Percentiles rank a stretch among this genome's conserved stretches.
phyloP scores from a whole-genome alignment of 2,797 vertebrate genomes.

The Lacerta agilis region DNA sequence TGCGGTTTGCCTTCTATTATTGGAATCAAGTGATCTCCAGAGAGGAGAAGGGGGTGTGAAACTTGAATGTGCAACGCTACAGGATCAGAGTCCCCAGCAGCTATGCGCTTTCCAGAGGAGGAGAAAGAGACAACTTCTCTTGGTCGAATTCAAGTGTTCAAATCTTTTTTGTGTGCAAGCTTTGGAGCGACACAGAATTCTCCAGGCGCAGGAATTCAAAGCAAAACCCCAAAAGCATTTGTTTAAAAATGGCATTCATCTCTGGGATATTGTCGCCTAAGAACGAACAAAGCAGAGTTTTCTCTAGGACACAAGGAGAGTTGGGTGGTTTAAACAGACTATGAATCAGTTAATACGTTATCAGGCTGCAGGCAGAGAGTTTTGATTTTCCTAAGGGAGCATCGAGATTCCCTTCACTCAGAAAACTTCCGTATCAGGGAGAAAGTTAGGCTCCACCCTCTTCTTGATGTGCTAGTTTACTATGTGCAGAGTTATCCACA shows the following conservation, averaged over 20 bases:
- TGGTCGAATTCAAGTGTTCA: neutral
- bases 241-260: neutral
- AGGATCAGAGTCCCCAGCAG: neutral
- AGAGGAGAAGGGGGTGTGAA: constrained; percentile 15
- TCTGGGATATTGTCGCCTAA: neutral
- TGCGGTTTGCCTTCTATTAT: constrained; percentile 27
- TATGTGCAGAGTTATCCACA: neutral
- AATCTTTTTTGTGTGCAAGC: neutral
- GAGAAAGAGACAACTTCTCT: neutral
- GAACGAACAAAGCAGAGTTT: neutral
- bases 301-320: neutral
- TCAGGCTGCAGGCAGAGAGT: neutral
- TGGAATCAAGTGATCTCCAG: neutral
- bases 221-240: neutral
- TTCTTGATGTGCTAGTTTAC: neutral
- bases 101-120: neutral
- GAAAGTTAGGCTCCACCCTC: neutral
- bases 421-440: neutral
- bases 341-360: neutral
- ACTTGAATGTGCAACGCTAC: neutral
- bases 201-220: neutral
- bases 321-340: neutral
- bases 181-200: constrained; percentile 10
- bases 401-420: neutral
- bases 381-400: neutral